These are phyloP conservation scores for Galbula dea DNA, from an alignment of 2,113 vertebrate species.

Conservation along the genomic window DNA sequence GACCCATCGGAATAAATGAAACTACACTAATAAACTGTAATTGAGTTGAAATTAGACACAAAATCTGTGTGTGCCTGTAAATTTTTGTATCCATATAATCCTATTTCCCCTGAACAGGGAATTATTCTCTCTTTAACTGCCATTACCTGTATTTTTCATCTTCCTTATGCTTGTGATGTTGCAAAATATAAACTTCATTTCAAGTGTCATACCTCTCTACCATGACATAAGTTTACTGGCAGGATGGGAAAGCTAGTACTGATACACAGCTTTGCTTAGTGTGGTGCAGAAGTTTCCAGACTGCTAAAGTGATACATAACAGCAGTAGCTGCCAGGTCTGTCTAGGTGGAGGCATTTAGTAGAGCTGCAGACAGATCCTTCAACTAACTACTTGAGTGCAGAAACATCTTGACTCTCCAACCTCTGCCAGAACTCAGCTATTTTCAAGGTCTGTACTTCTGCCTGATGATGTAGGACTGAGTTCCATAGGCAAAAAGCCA, in stretches of 20 bases:
- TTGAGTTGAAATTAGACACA: not conserved
- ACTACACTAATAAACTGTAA: not conserved
- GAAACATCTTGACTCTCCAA: not conserved
- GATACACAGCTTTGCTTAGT: not conserved
- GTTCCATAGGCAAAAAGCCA: not conserved
- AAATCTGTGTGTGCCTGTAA: not conserved
- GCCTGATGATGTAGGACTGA: not conserved
- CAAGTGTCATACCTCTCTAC: not conserved
- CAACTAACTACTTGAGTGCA: not conserved
- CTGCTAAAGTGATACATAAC: not conserved
- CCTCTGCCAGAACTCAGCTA: not conserved
- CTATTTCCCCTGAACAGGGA: not conserved
- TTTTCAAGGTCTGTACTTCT: not conserved
- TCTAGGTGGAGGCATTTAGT: not conserved
- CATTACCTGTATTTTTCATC: not conserved
- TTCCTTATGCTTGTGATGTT: not conserved
- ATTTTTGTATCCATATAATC: not conserved
- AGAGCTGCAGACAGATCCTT: slow-evolving; percentile 1
- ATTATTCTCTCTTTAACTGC: not conserved
- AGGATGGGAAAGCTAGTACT: not conserved
- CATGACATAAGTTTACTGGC: not conserved
- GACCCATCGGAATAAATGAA: not conserved
- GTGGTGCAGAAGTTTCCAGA: not conserved
- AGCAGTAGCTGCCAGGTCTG: not conserved
- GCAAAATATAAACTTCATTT: not conserved